These are phyloP conservation scores for Urophycis tenuis DNA, from an alignment of 2,797 vertebrate species.

Conservation along the genomic window DNA sequence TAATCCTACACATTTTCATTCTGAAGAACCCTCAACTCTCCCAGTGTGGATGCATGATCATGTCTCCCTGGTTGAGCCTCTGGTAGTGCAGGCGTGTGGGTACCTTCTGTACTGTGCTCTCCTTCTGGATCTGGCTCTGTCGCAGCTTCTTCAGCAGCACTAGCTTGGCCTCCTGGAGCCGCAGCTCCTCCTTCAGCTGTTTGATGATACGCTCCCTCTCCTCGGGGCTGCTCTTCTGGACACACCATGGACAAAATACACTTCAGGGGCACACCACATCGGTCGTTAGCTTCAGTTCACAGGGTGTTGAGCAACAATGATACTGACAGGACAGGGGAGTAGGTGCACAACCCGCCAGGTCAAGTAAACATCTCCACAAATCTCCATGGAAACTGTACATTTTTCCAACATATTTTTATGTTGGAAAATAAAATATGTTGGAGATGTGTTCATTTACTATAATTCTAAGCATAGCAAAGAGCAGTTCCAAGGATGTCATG, in stretches of 20 bases:
- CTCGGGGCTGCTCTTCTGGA: constrained; percentile 86
- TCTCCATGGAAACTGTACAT: neutral
- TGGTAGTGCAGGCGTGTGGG: neutral
- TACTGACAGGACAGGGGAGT: too few relatives aligned
- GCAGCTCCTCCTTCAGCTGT: constrained; percentile 88
- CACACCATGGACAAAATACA: neutral
- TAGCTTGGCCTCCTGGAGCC: constrained; percentile 94
- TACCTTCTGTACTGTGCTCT: constrained; percentile 85
- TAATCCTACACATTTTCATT: too few relatives aligned
- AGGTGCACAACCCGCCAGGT: too few relatives aligned
- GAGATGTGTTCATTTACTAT: too few relatives aligned
- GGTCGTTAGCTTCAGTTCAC: neutral
- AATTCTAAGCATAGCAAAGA: too few relatives aligned
- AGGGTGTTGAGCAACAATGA: too few relatives aligned
- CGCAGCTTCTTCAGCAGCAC: constrained; percentile 92
- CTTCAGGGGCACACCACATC: neutral
- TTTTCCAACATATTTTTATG: too few relatives aligned
- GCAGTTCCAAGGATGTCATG: neutral
- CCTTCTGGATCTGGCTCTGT: constrained; percentile 98
- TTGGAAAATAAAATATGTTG: too few relatives aligned
- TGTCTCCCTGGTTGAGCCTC: neutral
- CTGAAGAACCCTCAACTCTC: too few relatives aligned
- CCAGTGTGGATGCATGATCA: neutral
- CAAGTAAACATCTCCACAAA: neutral
- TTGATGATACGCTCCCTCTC: constrained; percentile 89